Conservation (phyloP, 2,797 vertebrate species). For the Erpetoichthys calabaricus region DNA sequence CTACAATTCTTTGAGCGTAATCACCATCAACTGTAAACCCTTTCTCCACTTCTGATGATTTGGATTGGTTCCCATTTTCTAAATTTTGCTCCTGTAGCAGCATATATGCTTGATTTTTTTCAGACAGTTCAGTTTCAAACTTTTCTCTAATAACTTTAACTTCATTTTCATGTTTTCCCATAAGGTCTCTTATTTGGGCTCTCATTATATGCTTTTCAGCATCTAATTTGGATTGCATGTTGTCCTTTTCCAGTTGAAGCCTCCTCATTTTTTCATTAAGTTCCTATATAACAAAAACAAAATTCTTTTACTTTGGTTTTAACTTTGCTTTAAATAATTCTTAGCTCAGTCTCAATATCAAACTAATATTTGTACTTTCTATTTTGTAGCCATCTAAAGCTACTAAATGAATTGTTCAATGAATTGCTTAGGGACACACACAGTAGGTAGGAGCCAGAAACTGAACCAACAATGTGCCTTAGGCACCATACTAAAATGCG, state of each 20-base stretch:
- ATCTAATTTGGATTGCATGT: slow-evolving; percentile 70
- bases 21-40: slow-evolving; percentile 14
- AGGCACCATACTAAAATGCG: too few relatives aligned
- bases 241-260: slow-evolving; percentile 65
- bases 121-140: slow-evolving; percentile 49
- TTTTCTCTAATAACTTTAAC: slow-evolving; percentile 41
- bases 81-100: slow-evolving; percentile 47
- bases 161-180: slow-evolving; percentile 72
- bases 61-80: slow-evolving; percentile 31
- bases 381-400: too few relatives aligned
- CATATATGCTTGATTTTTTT: slow-evolving; percentile 43
- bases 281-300: slow-evolving; percentile 39
- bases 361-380: too few relatives aligned
- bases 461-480: too few relatives aligned
- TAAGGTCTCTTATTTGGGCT: slow-evolving; percentile 71
- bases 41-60: slow-evolving; percentile 4
- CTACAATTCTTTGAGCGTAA: slow-evolving; percentile 39
- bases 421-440: too few relatives aligned
- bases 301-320: neutral
- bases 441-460: too few relatives aligned
- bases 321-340: too few relatives aligned
- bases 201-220: slow-evolving; percentile 84
- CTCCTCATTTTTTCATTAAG: slow-evolving; percentile 48
- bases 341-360: too few relatives aligned
- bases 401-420: too few relatives aligned